Base-by-base conservation (phyloP, 2,888 invertebrate species). In the Drosophila borborema region DNA sequence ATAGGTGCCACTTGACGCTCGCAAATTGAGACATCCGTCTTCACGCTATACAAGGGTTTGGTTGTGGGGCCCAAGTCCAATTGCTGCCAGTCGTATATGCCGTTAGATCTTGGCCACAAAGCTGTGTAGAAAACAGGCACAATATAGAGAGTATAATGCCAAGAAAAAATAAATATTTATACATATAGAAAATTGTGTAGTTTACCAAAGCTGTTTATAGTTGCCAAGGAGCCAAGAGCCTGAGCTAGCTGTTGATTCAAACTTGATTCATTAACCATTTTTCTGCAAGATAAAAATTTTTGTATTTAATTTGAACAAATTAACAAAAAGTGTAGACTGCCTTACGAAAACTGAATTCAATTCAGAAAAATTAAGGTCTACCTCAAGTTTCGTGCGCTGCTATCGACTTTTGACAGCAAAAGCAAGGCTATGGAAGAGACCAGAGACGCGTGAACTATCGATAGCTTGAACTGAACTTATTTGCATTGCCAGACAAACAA, bases 191-290 rank as follows among this genome's bases (percentile, higher is more conserved):
- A 20, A 8, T 8, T 4, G 3, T 38, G 9, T 8, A 9, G 16
- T 73, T 66, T 45, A 66, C 60, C 46, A 41, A 54, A 64, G 14
- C 23, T 64, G 12, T 46, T 23, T 1, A 51, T 16, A 0, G n/a
- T 53, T 8, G 38, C 31, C 7, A 51, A 20, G 9, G 53, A 54
- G 14, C 20, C 18, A 2, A 53, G 16, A 14, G 31, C 64, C 51
- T 51, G 18, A 38, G 58, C 64, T 8, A 72, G 58, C 3, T 43
- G 23, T 9, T 59, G 46, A 23, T 72, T 72, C 16, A 72, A 40
- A 20, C 6, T 60, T 10, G 46, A 4, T 40, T 65, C 48, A 14
- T 40, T 49, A 7, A 28, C 8, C 59, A 72, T 51, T 66, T 28
- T 16, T 43, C 20, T 31, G 12, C 18, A 48, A 59, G 2, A 7